A percentile compares a stretch with the other conserved stretches of the same genome.
Evolutionary conservation across 2,888 invertebrate genomes (phyloP).

Genomic region (Nebria brevicollis): DNA sequence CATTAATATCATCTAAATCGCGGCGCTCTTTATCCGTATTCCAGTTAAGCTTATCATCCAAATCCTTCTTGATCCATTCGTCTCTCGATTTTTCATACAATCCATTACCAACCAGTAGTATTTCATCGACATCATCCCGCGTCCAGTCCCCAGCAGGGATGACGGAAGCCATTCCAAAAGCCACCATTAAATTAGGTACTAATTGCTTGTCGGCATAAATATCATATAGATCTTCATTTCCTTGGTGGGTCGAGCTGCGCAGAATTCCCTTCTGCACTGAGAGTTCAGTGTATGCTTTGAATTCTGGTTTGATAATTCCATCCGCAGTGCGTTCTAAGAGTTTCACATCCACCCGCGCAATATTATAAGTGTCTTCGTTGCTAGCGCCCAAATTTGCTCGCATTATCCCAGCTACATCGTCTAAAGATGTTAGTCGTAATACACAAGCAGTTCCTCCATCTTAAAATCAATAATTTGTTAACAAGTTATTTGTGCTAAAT

Average conservation of each 20-base stretch:
- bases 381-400: constrained; percentile 58
- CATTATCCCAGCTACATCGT: constrained; percentile 58
- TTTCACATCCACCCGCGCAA: constrained; percentile 55
- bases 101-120: constrained; percentile 55
- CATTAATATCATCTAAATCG: constrained; percentile 53
- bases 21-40: constrained; percentile 9
- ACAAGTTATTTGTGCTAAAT: not conserved
- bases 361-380: constrained; percentile 56
- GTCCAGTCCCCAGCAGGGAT: constrained; percentile 57
- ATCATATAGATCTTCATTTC: constrained; percentile 53
- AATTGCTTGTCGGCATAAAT: constrained; percentile 58
- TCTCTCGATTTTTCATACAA: constrained; percentile 17
- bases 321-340: constrained; percentile 55
- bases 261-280: constrained; percentile 61
- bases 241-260: constrained; percentile 55
- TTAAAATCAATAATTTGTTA: constrained; percentile 49
- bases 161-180: constrained; percentile 57
- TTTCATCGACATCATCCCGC: constrained; percentile 56
- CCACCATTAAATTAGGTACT: constrained; percentile 58
- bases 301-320: constrained; percentile 59
- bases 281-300: constrained; percentile 60
- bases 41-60: constrained; percentile 14
- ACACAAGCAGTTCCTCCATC: constrained; percentile 62
- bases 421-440: constrained; percentile 56
- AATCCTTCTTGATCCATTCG: constrained; percentile 30